Evolutionary conservation across 1,140 invertebrate species (phyloP), one percentile per base, ranked within the genome.

Genomic region (Rhizoglyphus robini): DNA sequence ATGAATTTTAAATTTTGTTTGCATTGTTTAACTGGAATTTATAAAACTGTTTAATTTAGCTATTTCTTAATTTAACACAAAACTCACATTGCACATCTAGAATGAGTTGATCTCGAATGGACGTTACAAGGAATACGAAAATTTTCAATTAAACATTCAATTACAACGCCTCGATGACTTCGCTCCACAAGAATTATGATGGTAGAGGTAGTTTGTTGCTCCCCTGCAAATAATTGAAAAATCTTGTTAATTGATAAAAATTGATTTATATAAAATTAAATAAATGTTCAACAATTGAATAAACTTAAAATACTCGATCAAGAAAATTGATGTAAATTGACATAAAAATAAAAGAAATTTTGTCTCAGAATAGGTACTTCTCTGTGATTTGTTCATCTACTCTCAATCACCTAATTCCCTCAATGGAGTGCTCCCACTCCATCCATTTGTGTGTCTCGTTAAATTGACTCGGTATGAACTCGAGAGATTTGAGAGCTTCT

Each of bases 71-170:
- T n/a, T n/a, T n/a, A n/a, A n/a, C n/a, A n/a, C n/a, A n/a, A 46
- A 46, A 65, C 66, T 67, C 34, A 67, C 66, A 67, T 32, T 67
- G 66, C 32, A 67, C 51, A 65, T 67, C 67, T 13, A 68, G 27
- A 54, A 47, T 54, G 2, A 66, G 11, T 18, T 54, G 29, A 38
- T 68, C 51, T 20, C 46, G 5, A 15, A 65, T 68, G 8, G 49
- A 18, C 23, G 67, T 65, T 15, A 57, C 41, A n/a, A 11, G 51
- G 31, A 27, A 68, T 68, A 20, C 46, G n/a, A 1, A 48, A 31
- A 65, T 68, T 68, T 30, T 68, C 63, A 0, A 59, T 29, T 3
- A 61, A 32, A 57, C 67, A 68, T 23, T 20, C 23, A 18, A 68
- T 20, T 18, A 30, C 27, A 5, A 20, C 8, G 1, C 63, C 49